Percentiles rank a stretch among this genome's conserved stretches.
Evolutionary conservation across 2,888 invertebrate genomes (phyloP).

Genomic region (Microplitis deprimator): DNA sequence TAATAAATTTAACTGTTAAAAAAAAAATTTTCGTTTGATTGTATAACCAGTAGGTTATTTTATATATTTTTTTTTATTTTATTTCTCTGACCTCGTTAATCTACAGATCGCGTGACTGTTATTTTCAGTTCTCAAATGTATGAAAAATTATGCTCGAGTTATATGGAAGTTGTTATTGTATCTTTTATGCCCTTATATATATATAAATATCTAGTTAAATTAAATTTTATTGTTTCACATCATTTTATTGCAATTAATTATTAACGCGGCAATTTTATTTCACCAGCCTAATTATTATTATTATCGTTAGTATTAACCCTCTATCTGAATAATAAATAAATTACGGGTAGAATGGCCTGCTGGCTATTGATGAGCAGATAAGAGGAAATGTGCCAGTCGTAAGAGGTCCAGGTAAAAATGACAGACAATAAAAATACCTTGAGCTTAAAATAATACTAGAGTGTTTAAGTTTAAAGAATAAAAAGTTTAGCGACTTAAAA

Average conservation of each 20-base stretch:
- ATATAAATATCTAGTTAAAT: conserved; percentile 6
- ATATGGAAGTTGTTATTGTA: conserved; percentile 15
- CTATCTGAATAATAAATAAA: too few species aligned
- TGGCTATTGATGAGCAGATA: not conserved
- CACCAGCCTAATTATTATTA: not conserved
- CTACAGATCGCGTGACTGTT: conserved; percentile 40
- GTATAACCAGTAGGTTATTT: conserved; percentile 4
- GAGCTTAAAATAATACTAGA: not conserved
- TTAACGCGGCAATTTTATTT: not conserved
- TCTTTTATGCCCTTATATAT: not conserved
- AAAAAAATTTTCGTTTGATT: conserved; percentile 5
- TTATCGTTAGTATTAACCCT: not conserved
- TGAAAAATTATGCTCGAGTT: conserved; percentile 38
- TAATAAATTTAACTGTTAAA: conserved; percentile 19
- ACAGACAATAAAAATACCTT: not conserved
- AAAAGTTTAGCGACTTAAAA: conserved; percentile 40
- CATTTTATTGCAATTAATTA: not conserved
- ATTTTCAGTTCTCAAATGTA: conserved; percentile 33
- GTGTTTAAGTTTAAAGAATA: not conserved
- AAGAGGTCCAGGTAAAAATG: not conserved
- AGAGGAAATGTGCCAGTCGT: not conserved
- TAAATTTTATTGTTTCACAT: conserved; percentile 12
- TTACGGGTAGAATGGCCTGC: too few species aligned
- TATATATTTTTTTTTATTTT: conserved; percentile 25
- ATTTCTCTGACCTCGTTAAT: conserved; percentile 34